These are phyloP conservation scores for Oreonectes daqikongensis DNA, from an alignment of 2,797 vertebrate species.

Conservation along the genomic window DNA sequence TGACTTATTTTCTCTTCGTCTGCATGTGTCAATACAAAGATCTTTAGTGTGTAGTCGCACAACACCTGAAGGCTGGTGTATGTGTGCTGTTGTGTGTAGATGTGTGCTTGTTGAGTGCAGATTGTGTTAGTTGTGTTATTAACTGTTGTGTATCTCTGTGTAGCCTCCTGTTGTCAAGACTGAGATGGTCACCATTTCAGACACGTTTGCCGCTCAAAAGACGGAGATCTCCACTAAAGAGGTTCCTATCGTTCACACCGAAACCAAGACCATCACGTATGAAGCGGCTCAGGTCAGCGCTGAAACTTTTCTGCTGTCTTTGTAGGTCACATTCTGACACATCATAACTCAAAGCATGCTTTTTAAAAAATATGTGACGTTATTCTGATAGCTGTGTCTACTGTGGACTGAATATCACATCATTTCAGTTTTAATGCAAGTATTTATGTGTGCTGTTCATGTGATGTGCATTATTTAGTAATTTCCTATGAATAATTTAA, in stretches of 20 bases:
- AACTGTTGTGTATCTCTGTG: slow-evolving; percentile 60
- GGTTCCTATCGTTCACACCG: slow-evolving; percentile 98
- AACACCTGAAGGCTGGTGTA: background rate
- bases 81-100: background rate
- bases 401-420: too few relatives aligned
- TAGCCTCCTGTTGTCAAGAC: slow-evolving; percentile 99
- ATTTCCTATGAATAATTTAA: too few relatives aligned
- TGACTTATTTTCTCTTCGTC: background rate
- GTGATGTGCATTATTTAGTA: too few relatives aligned
- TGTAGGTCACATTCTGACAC: too few relatives aligned
- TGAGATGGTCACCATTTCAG: slow-evolving; percentile 99
- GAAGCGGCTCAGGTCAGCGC: slow-evolving; percentile 94
- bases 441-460: too few relatives aligned
- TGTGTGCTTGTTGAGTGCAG: too few relatives aligned
- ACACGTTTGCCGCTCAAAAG: slow-evolving; percentile 92
- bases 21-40: background rate
- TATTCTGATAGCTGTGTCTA: too few relatives aligned
- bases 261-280: slow-evolving; percentile 99
- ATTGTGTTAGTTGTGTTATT: background rate
- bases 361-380: too few relatives aligned
- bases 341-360: too few relatives aligned
- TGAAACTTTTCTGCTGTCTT: too few relatives aligned
- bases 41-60: background rate
- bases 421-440: too few relatives aligned
- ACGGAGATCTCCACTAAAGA: slow-evolving; percentile 98